phyloP scores from a whole-genome alignment of 2,113 vertebrate species.

The Pampusana beccarii region DNA sequence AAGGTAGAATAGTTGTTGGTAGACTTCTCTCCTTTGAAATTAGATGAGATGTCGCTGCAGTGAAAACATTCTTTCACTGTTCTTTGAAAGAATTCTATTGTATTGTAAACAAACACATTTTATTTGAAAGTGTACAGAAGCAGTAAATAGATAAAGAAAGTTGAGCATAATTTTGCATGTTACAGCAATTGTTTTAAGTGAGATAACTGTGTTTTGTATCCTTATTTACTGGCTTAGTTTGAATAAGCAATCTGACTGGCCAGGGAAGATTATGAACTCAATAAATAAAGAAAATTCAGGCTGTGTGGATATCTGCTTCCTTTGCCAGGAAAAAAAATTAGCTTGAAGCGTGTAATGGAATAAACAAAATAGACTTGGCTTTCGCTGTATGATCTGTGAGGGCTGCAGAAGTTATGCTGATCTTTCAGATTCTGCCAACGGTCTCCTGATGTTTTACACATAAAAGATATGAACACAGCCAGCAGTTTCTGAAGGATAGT shows the following conservation, averaged over 20 bases:
- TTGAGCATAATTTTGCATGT: neutral
- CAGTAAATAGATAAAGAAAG: neutral
- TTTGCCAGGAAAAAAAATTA: conserved; percentile 23
- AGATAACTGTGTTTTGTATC: neutral
- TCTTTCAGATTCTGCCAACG: neutral
- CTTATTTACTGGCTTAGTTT: conserved; percentile 3
- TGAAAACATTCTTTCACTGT: neutral
- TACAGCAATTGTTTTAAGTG: neutral
- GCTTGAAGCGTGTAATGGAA: neutral
- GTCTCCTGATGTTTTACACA: neutral
- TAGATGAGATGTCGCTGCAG: neutral
- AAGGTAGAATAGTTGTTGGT: neutral
- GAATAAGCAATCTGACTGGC: neutral
- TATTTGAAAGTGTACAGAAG: neutral
- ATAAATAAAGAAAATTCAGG: conserved; percentile 17
- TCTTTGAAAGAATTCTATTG: neutral
- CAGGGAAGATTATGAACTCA: neutral
- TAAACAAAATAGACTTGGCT: conserved; percentile 24
- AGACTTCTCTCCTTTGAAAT: neutral
- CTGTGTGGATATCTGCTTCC: neutral
- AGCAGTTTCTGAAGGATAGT: neutral
- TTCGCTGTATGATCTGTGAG: neutral
- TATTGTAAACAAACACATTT: neutral
- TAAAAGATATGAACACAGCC: neutral
- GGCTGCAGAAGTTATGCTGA: neutral